Conservation (phyloP, 2,113 vertebrate genomes). For the Cynoglossus semilaevis region DNA sequence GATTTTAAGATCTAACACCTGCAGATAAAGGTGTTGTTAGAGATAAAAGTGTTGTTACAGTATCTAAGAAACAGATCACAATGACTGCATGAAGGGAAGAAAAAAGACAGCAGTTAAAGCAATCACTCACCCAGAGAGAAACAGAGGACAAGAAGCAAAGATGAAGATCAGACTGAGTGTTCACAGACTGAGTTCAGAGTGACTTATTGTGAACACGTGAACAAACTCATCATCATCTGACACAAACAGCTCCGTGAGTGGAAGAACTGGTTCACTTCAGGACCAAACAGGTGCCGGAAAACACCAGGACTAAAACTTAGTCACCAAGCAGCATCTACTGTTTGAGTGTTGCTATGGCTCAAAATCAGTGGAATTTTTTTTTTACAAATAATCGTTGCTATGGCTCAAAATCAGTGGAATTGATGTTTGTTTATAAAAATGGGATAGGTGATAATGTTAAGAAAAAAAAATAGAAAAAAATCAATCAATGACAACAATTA, state of each 20-base stretch:
- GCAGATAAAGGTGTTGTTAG: no score
- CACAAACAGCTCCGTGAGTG: constrained; percentile 38
- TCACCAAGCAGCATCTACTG: no score
- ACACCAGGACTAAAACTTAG: background rate
- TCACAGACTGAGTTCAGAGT: background rate
- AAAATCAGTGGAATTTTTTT: no score
- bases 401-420: no score
- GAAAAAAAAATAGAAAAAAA: no score
- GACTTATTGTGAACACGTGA: constrained; percentile 21
- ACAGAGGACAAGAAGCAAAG: constrained; percentile 6
- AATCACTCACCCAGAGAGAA: constrained; percentile 45
- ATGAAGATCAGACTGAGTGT: constrained; percentile 26
- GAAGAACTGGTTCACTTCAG: constrained; percentile 62
- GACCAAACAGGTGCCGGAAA: background rate
- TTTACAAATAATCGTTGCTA: no score
- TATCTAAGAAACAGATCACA: background rate
- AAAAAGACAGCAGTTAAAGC: background rate
- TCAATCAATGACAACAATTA: no score
- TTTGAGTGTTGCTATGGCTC: no score
- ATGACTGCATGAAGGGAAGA: background rate
- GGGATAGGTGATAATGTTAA: no score
- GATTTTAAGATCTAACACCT: no score
- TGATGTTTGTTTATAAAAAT: no score
- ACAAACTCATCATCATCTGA: constrained; percentile 43
- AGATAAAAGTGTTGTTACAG: no score